These are phyloP conservation scores for Empidonax alnorum DNA, from an alignment of 2,113 vertebrate species.

Conservation along the genomic window DNA sequence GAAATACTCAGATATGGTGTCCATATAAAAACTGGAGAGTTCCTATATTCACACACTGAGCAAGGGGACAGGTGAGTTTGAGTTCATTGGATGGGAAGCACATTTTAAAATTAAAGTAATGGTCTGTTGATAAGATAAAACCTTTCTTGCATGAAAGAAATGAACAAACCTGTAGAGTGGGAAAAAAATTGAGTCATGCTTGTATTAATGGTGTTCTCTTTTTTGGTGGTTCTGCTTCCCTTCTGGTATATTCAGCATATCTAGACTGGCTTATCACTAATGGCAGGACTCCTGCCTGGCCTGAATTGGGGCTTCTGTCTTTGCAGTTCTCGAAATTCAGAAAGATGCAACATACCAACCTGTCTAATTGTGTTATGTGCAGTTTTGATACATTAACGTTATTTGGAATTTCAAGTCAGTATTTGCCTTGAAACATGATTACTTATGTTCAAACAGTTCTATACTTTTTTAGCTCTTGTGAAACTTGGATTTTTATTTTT, in stretches of 20 bases:
- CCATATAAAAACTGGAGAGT: neutral
- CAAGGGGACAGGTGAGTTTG: neutral
- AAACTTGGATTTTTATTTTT: neutral
- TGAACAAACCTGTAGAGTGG: neutral
- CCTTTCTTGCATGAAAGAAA: neutral
- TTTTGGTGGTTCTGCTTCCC: neutral
- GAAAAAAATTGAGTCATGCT: neutral
- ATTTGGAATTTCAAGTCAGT: neutral
- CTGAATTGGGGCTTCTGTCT: neutral
- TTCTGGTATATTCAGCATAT: accelerated
- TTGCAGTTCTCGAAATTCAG: neutral
- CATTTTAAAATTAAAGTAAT: neutral
- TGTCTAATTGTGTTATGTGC: neutral
- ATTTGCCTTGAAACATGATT: neutral
- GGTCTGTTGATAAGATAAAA: neutral
- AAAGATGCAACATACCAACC: neutral
- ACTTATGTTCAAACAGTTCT: neutral
- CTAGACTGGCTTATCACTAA: neutral
- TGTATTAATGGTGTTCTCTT: neutral
- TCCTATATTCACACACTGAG: neutral
- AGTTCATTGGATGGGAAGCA: neutral
- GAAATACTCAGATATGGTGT: neutral
- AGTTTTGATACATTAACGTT: neutral
- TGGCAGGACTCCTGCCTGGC: neutral
- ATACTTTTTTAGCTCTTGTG: neutral